Percentiles rank a stretch among this genome's conserved stretches.
phyloP scores from a whole-genome alignment of 2,113 vertebrate species.

The Microcebus tavaratra region DNA sequence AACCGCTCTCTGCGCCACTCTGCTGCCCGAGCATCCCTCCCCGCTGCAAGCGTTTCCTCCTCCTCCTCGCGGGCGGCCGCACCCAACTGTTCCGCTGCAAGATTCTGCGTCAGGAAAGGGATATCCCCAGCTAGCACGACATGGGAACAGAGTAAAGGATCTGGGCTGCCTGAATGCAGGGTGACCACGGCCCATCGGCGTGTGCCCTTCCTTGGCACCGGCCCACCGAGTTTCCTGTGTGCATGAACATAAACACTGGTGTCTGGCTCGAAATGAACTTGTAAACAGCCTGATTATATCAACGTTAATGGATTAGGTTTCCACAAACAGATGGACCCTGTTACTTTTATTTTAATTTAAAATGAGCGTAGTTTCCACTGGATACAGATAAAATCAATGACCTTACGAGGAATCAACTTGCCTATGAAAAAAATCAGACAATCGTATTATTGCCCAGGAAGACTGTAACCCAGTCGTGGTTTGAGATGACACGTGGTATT shows the following conservation, averaged over 20 bases:
- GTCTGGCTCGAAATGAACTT: slow-evolving; percentile 72
- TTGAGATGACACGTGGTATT: not conserved
- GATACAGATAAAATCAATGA: slow-evolving; percentile 77
- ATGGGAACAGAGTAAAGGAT: not conserved
- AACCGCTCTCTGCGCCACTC: not conserved
- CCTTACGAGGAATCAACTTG: slow-evolving; percentile 74
- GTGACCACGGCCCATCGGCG: not conserved
- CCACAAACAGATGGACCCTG: slow-evolving; percentile 76
- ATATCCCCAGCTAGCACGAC: not conserved
- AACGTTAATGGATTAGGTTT: slow-evolving; percentile 74
- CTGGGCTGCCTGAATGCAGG: not conserved
- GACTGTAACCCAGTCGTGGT: not conserved
- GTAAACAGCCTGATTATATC: slow-evolving; percentile 79
- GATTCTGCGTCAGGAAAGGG: slow-evolving; percentile 34
- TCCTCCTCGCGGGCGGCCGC: not conserved
- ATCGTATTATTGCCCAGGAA: not conserved
- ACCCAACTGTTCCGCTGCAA: not conserved
- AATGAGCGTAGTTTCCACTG: slow-evolving; percentile 80
- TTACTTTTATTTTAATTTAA: slow-evolving; percentile 80
- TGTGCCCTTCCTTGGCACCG: slow-evolving; percentile 17
- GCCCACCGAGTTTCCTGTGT: slow-evolving; percentile 64
- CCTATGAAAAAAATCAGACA: slow-evolving; percentile 51
- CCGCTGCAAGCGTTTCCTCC: not conserved
- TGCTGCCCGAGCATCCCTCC: not conserved
- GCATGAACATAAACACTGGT: slow-evolving; percentile 26